Percentiles rank a stretch among this genome's conserved stretches.
These are phyloP conservation scores for Bombylius discolor DNA, from an alignment of 2,888 invertebrate species.

Conservation along the genomic window DNA sequence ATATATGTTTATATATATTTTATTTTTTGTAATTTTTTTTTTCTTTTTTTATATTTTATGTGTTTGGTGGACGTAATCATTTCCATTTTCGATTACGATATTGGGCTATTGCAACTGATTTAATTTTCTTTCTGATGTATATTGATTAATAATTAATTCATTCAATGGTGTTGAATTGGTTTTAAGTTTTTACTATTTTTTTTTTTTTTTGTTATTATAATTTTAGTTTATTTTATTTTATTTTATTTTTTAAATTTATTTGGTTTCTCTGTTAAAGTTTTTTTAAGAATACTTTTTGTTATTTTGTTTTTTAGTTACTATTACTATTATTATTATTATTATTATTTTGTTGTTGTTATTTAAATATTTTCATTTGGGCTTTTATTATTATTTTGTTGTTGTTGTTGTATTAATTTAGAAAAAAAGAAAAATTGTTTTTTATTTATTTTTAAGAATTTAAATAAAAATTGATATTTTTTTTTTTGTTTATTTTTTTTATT, in stretches of 20 bases:
- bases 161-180: background rate
- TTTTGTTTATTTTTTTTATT: background rate
- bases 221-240: background rate
- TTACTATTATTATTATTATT: background rate
- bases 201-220: background rate
- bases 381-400: background rate
- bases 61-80: slow-evolving; percentile 3
- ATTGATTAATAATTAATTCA: background rate
- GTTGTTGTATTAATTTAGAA: background rate
- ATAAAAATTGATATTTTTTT: background rate
- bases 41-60: background rate
- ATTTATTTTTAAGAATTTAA: no score
- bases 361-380: no score
- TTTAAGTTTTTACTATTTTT: slow-evolving; percentile 1
- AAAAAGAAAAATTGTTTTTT: no score
- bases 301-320: no score
- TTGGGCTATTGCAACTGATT: slow-evolving; percentile 13
- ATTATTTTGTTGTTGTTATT: background rate
- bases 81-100: background rate
- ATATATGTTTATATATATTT: background rate
- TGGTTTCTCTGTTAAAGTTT: background rate
- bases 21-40: background rate
- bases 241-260: background rate
- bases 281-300: background rate
- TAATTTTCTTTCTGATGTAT: background rate